Evolutionary conservation across 23 tunicate genomes (phyloP).

Genomic region (Clavelina lepadiformis): DNA sequence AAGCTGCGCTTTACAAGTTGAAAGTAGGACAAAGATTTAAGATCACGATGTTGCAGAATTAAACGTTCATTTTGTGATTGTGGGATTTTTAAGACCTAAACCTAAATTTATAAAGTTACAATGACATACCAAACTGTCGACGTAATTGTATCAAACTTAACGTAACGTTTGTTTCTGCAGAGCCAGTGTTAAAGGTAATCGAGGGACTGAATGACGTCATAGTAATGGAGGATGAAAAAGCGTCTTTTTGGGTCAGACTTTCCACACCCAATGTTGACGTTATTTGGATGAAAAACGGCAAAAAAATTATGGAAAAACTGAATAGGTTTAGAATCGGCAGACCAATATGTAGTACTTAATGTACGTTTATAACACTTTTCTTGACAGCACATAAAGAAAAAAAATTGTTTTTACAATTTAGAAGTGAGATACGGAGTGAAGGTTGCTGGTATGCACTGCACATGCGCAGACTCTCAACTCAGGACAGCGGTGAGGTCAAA

Average conservation of each 20-base stretch:
- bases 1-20: too few species aligned
- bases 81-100: too few species aligned
- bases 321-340: slow-evolving; percentile 32
- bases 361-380: not conserved
- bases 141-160: too few species aligned
- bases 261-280: slow-evolving; percentile 17
- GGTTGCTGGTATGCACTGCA: slow-evolving; percentile 27
- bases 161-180: slow-evolving; percentile 18
- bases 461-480: slow-evolving; percentile 23
- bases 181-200: slow-evolving; percentile 14
- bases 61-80: too few species aligned
- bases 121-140: too few species aligned
- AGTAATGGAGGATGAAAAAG: slow-evolving; percentile 22
- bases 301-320: slow-evolving; percentile 7
- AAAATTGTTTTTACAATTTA: not conserved
- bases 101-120: too few species aligned
- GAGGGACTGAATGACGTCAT: slow-evolving; percentile 32
- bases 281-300: slow-evolving; percentile 31
- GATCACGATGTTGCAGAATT: too few species aligned
- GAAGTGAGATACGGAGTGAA: slow-evolving; percentile 28
- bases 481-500: slow-evolving; percentile 31
- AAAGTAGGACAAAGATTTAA: too few species aligned
- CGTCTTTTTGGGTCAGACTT: slow-evolving; percentile 25
- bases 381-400: not conserved
- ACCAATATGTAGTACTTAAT: too few species aligned